Conservation (phyloP, 2,888 invertebrate genomes). For the Lasioglossum calceatum region DNA sequence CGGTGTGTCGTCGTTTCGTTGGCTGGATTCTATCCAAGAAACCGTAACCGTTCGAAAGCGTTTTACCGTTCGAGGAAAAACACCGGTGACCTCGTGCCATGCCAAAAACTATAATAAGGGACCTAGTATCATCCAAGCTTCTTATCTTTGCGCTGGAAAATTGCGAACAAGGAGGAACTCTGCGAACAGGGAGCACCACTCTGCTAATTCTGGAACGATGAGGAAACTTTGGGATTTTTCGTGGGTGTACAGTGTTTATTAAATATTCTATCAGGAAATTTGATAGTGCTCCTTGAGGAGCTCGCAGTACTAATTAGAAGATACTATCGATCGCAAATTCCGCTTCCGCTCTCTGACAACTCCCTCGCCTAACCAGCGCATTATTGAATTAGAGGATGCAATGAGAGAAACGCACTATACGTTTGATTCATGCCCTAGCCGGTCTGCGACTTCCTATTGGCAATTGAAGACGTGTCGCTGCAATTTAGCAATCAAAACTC, state of each 20-base stretch:
- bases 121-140: neutral
- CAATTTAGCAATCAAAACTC: constrained; percentile 11
- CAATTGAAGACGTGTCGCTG: constrained; percentile 2
- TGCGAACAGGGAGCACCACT: neutral
- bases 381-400: neutral
- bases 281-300: neutral
- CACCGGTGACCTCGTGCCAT: neutral
- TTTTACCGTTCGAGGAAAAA: constrained; percentile 15
- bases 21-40: constrained; percentile 49
- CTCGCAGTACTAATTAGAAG: neutral
- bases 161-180: neutral
- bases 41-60: constrained; percentile 42
- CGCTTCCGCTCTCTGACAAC: neutral
- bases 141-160: neutral
- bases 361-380: neutral
- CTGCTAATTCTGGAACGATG: neutral
- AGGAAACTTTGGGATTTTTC: neutral
- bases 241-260: neutral
- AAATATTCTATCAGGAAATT: neutral
- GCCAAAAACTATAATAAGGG: neutral
- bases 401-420: neutral
- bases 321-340: neutral
- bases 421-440: neutral
- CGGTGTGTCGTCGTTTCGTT: constrained; percentile 24
- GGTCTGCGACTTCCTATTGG: constrained; percentile 4